Base-by-base conservation (phyloP, 2,888 invertebrate genomes). In the Neoscelio sp. region DNA sequence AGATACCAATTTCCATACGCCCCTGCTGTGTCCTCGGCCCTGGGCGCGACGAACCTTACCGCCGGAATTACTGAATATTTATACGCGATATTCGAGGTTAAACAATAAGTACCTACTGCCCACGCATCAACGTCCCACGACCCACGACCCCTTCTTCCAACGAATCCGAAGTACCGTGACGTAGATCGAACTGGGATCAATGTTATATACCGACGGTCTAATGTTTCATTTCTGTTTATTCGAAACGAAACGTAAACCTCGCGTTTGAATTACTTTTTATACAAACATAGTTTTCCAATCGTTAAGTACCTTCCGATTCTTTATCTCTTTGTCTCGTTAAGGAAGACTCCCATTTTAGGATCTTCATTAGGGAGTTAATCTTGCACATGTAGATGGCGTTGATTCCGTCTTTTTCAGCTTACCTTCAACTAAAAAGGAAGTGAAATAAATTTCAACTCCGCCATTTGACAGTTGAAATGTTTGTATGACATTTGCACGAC, bases 1-100 rank as follows among this genome's bases (percentile, higher is more conserved):
- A 68, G 73, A 73, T 78, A 54, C 60, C 65, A 65, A 85, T 84
- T 82, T 82, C 82, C 82, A 83, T 82, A 82, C 83, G 82, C 82
- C 80, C 76, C 67, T 65, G 65, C 56, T 48, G 46, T 60, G 65
- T 78, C 52, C 46, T 15, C 65, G 48, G 64, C 52, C 70, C 48
- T 64, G 67, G 48, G 56, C 58, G 56, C 40, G 42, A 67, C 52
- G 30, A 54, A 64, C 67, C 73, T 44, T 74, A 71, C 65, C 80
- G 70, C 60, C 79, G 58, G 82, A 83, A 83, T 85, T 78, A 78
- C 81, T 85, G 85, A 85, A 86, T 85, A 86, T 85, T 86, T 84
- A 85, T 85, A 84, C 73, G 73, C 46, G 65, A 54, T 80, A 82
- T 82, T 82, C 64, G 75, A 83, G 73, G 83, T 80, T 82, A 82